A percentile compares a stretch with the other conserved stretches of the same genome.
Conservation (phyloP, 2,113 vertebrate genomes). For the Tor tambroides region DNA sequence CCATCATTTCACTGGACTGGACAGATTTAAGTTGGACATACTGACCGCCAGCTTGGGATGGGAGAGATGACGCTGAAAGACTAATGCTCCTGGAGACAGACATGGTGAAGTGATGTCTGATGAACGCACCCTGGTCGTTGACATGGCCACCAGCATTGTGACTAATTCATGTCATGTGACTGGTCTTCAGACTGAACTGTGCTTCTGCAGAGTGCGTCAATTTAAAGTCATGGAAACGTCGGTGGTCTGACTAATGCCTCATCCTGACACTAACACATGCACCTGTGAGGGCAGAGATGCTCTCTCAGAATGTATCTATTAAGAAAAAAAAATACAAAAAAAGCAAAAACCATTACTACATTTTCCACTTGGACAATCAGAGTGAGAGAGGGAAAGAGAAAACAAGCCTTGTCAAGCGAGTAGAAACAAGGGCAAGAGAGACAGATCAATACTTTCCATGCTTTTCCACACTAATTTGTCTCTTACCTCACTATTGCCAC, state of each 20-base stretch:
- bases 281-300: neutral
- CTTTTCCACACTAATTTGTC: conserved; percentile 32
- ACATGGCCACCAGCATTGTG: conserved; percentile 40
- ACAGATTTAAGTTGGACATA: conserved; percentile 50
- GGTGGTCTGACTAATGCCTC: conserved; percentile 35
- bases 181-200: neutral
- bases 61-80: neutral
- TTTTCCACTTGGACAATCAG: conserved; percentile 38
- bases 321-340: neutral
- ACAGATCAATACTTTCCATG: neutral
- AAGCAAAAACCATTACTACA: neutral
- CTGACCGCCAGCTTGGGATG: neutral
- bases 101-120: neutral
- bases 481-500: conserved; percentile 38
- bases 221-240: neutral
- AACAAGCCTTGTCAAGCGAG: neutral
- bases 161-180: conserved; percentile 34
- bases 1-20: conserved; percentile 42
- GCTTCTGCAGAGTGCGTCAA: neutral
- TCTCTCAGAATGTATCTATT: conserved; percentile 36
- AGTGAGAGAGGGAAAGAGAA: conserved; percentile 26
- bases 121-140: neutral
- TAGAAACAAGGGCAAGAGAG: neutral
- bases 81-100: neutral
- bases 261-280: conserved; percentile 52